Base-by-base conservation (phyloP, 2,888 invertebrate species). In the Microdon myrmicae region DNA sequence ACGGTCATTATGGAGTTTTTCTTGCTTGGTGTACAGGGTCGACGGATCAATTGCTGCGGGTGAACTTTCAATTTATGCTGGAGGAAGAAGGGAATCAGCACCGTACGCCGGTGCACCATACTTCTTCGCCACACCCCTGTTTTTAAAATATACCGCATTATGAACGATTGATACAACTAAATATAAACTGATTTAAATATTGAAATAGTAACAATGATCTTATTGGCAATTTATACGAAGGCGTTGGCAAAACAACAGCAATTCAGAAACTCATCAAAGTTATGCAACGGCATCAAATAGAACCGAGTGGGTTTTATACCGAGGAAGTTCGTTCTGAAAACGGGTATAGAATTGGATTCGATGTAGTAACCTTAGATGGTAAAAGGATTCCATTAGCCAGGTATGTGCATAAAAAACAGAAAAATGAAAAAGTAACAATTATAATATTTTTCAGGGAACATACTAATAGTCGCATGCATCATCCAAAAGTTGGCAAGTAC, bases 211-310 rank as follows among this genome's bases (percentile, higher is more conserved):
- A n/a, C n/a, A n/a, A n/a, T n/a, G n/a, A n/a, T n/a, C n/a, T n/a
- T n/a, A n/a, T n/a, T n/a, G n/a, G n/a, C n/a, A n/a, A n/a, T n/a
- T n/a, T n/a, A n/a, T n/a, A n/a, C n/a, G n/a, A n/a, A 83, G 88
- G 87, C 28, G 79, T 87, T 49, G 89, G 89, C 1, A 89, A 89
- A 75, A 88, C 88, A 2, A 88, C 87, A 0, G 69, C 87, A 29
- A 79, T 87, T 1, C 82, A 82, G 59, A 83, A 83, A 71, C 48
- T 83, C 4, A 70, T 73, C n/a, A 71, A 76, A n/a, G 68, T 76
- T 14, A 70, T 83, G 14, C 69, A 74, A 22, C 71, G 74, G 2
- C 71, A 75, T 28, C 67, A 74, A 23, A 54, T 77, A 9, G 68
- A 70, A 1, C 69, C 78, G 4, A 69, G 74, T 44, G 89, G 89